Conservation (phyloP, 1,140 invertebrate genomes). For the Drosophila pruinosa region DNA sequence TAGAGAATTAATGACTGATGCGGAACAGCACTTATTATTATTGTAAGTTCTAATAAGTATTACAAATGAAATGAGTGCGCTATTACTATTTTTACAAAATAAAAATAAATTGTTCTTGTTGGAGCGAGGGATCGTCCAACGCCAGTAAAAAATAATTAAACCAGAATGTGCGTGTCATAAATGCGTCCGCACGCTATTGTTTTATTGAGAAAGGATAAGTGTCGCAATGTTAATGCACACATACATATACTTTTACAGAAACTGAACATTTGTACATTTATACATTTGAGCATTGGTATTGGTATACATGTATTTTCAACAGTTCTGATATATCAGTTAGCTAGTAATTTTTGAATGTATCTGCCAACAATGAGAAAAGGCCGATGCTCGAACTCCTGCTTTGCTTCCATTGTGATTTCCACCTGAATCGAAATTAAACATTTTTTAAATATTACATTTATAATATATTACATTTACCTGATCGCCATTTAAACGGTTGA, state of each 20-base stretch:
- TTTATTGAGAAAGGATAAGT: too few relatives aligned
- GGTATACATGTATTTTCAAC: too few relatives aligned
- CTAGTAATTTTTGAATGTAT: slow-evolving; percentile 49
- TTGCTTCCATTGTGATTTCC: slow-evolving; percentile 48
- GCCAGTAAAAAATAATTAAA: too few relatives aligned
- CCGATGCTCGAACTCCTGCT: slow-evolving; percentile 61
- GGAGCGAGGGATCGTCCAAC: too few relatives aligned
- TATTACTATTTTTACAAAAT: too few relatives aligned
- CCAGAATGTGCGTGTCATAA: too few relatives aligned
- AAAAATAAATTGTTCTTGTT: too few relatives aligned
- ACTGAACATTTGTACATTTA: neutral
- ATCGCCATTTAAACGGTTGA: slow-evolving; percentile 95
- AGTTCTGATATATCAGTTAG: neutral
- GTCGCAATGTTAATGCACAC: too few relatives aligned
- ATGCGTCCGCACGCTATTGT: too few relatives aligned
- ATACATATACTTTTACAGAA: neutral
- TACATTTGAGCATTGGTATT: too few relatives aligned
- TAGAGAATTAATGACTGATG: neutral
- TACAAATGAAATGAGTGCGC: too few relatives aligned
- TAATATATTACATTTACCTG: slow-evolving; percentile 86
- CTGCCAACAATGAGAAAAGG: slow-evolving; percentile 60
- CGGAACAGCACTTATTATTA: neutral
- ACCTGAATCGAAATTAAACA: slow-evolving; percentile 28
- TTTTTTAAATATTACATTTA: neutral
- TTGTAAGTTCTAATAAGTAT: too few relatives aligned